Base-by-base conservation (phyloP, 2,797 vertebrate genomes). In the Phylloscopus collybita region DNA sequence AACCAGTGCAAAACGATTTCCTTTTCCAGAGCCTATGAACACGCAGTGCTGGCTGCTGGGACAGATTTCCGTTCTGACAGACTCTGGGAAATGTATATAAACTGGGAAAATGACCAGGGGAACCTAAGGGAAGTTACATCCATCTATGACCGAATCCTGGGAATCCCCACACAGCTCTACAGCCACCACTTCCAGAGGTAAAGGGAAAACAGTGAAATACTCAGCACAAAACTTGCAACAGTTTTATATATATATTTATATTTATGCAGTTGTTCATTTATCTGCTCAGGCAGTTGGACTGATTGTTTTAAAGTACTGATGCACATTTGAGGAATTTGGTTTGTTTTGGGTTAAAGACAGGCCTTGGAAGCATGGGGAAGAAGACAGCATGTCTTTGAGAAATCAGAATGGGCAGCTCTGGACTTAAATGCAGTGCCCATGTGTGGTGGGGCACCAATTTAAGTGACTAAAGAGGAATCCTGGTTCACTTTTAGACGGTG, bases 61-160 rank as follows among this genome's bases (percentile, higher is more conserved):
- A 99, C 99, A 86, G 99, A 99, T 96, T 99, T 99, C 94, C 99
- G 99, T 92, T 99, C 99, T 14, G 99, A 99, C 96, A 99, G 99
- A 78, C 98, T 99, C 7, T 99, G 99, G 99, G 99, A 99, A 96
- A 98, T 99, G 95, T 99, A 98, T 92, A 97, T 99, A 96, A 98
- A 95, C 96, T 99, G 99, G 99, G 99, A 99, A 96, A 98, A 98
- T 1, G 99, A 99, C 65, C 98, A 98, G 87, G 98, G 98, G 70
- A 99, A 99, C 90, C 96, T 99, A 57, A 98, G 98, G 90, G 98
- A 99, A 27, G 99, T 99, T 80, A 99, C 99, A 0, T 98, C 99
- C 83, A 97, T 99, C 89, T 99, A 99, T 70, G 99, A 99, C 90
- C 99, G 99, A 25, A 98, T 99, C 97, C 97, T 99, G 96, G 98